Percentiles rank a stretch among this genome's conserved stretches.
phyloP scores from a whole-genome alignment of 2,113 vertebrate genomes.

The Tragulus kanchil region DNA sequence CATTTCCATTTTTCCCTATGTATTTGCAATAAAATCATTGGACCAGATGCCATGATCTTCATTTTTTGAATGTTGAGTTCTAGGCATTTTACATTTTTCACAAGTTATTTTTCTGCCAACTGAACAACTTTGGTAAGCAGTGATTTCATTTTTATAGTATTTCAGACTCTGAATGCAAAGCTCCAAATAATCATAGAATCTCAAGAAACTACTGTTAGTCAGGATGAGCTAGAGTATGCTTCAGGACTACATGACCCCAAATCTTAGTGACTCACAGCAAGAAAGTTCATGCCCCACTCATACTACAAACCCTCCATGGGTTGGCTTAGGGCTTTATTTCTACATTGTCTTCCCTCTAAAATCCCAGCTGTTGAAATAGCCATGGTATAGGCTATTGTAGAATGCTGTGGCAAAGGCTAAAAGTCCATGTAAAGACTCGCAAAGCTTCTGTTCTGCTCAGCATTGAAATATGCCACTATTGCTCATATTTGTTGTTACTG shows the following conservation, averaged over 20 bases:
- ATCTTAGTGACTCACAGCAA: neutral
- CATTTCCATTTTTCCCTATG: neutral
- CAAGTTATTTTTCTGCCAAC: no score
- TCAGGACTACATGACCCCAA: neutral
- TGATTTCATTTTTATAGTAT: slow-evolving; percentile 34
- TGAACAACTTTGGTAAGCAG: slow-evolving; percentile 11
- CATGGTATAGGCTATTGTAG: neutral
- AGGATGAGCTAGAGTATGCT: neutral
- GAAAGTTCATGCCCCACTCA: neutral
- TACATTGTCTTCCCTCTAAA: neutral
- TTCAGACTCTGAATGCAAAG: neutral
- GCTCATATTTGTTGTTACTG: neutral
- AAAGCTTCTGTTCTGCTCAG: neutral
- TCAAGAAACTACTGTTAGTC: neutral
- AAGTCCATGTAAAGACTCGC: neutral
- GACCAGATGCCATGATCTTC: neutral
- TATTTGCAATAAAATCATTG: neutral
- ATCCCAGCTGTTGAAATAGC: neutral
- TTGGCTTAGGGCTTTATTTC: neutral
- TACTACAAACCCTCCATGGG: neutral
- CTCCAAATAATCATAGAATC: neutral
- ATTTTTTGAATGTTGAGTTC: no score
- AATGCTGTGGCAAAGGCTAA: neutral
- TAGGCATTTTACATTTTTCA: no score
- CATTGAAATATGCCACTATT: neutral